Percentiles rank a stretch among this genome's conserved stretches.
phyloP scores from a whole-genome alignment of 2,888 invertebrate genomes.

The Hemistola chrysoprasaria region DNA sequence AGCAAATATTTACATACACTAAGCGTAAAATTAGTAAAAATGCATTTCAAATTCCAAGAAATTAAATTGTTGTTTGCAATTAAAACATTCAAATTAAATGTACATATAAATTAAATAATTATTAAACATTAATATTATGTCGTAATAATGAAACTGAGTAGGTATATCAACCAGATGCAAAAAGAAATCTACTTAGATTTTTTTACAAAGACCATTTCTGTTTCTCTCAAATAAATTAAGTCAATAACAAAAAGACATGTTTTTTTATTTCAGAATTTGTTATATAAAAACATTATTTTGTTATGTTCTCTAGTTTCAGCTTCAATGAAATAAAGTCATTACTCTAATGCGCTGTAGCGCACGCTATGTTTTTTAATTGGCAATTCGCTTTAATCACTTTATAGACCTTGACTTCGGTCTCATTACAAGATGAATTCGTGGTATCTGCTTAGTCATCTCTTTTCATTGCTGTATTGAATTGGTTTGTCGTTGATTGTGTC shows the following conservation, averaged over 20 bases:
- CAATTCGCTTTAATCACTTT: constrained; percentile 56
- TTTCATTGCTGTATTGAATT: constrained; percentile 26
- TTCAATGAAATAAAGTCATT: constrained; percentile 37
- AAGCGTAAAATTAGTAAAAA: too few species aligned
- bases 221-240: too few species aligned
- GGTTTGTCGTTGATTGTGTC: constrained; percentile 3
- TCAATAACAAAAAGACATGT: too few species aligned
- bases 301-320: constrained; percentile 29
- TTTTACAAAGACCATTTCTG: too few species aligned
- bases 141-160: too few species aligned
- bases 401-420: constrained; percentile 49
- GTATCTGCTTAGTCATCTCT: constrained; percentile 4
- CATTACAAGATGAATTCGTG: constrained; percentile 39
- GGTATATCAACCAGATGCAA: too few species aligned
- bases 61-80: background rate
- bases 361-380: constrained; percentile 42
- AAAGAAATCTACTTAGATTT: too few species aligned
- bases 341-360: constrained; percentile 3
- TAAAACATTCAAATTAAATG: constrained; percentile 27
- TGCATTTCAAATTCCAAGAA: background rate
- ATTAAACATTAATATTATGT: background rate
- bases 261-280: constrained; percentile 33
- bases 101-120: constrained; percentile 10
- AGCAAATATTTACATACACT: too few species aligned
- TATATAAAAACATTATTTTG: constrained; percentile 30